phyloP scores from a whole-genome alignment of 2,888 invertebrate species.

The Leucoma salicis region DNA sequence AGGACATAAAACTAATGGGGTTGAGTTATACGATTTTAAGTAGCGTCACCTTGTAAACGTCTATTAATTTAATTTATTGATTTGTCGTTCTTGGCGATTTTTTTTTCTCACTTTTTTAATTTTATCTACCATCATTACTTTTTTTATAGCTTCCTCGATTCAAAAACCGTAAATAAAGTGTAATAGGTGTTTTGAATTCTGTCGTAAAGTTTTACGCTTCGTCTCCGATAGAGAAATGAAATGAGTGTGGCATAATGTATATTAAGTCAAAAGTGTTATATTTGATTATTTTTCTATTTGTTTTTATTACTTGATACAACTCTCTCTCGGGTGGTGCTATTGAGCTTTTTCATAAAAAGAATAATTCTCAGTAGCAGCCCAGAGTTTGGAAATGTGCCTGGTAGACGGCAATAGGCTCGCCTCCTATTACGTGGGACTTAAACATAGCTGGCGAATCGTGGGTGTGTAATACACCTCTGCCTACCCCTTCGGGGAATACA shows the following conservation, averaged over 20 bases:
- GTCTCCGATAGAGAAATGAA: not conserved
- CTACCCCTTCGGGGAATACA: too few species aligned
- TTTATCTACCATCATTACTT: slow-evolving; percentile 12
- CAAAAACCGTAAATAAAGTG: slow-evolving; percentile 6
- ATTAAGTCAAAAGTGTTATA: not conserved
- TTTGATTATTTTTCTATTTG: not conserved
- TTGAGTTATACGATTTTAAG: slow-evolving; percentile 22
- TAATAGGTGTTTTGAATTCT: not conserved
- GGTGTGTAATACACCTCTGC: too few species aligned
- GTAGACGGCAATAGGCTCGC: too few species aligned
- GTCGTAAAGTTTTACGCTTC: not conserved
- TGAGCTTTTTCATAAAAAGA: too few species aligned
- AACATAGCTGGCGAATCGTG: too few species aligned
- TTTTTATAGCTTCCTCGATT: slow-evolving; percentile 14
- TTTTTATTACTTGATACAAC: too few species aligned
- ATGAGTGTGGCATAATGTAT: not conserved
- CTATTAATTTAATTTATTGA: slow-evolving; percentile 27
- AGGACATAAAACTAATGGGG: slow-evolving; percentile 26
- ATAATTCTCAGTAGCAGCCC: too few species aligned
- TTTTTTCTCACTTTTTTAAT: slow-evolving; percentile 8
- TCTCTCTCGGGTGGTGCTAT: too few species aligned
- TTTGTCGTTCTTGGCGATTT: slow-evolving; percentile 16
- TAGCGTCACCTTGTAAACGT: slow-evolving; percentile 12
- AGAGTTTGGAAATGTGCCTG: too few species aligned
- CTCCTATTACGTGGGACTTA: too few species aligned